These are phyloP conservation scores for Synergus laeviventris DNA, from an alignment of 2,888 invertebrate genomes.

Conservation along the genomic window DNA sequence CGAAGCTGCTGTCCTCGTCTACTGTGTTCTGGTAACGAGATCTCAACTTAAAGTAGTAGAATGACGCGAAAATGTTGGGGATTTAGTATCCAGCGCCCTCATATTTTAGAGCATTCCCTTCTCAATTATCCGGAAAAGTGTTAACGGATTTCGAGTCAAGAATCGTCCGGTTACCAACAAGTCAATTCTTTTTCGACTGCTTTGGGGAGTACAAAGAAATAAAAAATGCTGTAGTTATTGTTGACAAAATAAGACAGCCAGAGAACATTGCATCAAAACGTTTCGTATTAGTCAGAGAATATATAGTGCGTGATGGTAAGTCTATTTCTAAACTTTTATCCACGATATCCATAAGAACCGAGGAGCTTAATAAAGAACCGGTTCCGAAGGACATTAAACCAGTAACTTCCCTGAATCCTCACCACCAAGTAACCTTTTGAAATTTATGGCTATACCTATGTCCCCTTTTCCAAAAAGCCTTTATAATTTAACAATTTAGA, in stretches of 20 bases:
- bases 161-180: background rate
- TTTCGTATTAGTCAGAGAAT: background rate
- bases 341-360: background rate
- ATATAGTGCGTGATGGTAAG: conserved; percentile 11
- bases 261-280: conserved; percentile 15
- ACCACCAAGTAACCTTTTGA: too few species aligned
- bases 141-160: conserved; percentile 1
- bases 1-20: conserved; percentile 7
- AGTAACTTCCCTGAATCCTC: too few species aligned
- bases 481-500: too few species aligned
- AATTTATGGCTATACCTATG: too few species aligned
- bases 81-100: conserved; percentile 2
- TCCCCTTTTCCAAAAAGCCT: too few species aligned
- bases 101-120: conserved; percentile 14
- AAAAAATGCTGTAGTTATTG: conserved; percentile 55
- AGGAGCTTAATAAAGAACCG: too few species aligned
- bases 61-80: conserved; percentile 15
- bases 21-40: conserved; percentile 7
- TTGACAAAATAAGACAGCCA: conserved; percentile 44
- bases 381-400: too few species aligned
- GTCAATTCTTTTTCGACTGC: conserved; percentile 21
- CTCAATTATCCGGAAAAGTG: conserved; percentile 10
- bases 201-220: conserved; percentile 30
- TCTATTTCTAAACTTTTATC: background rate
- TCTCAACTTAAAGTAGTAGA: conserved; percentile 19